Evolutionary conservation across 1,140 invertebrate species (phyloP).

Genomic region (Spodoptera litura): DNA sequence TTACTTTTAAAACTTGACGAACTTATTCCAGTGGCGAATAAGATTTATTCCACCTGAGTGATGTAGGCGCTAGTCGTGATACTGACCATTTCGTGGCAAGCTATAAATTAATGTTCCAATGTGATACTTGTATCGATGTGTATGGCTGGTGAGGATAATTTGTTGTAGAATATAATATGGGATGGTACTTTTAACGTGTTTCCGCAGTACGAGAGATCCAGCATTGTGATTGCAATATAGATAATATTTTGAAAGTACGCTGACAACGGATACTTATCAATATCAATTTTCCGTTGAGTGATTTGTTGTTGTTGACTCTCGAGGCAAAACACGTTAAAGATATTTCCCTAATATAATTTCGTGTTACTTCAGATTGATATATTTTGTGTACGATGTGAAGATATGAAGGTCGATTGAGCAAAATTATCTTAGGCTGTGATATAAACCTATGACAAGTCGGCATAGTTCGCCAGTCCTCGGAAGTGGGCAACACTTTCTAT

Average conservation of each 20-base stretch:
- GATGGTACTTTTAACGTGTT: no score
- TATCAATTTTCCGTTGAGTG: neutral
- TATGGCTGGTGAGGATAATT: neutral
- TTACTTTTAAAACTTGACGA: no score
- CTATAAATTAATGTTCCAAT: no score
- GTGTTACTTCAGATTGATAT: slow-evolving; percentile 29
- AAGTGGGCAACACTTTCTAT: neutral
- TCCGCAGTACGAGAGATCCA: no score
- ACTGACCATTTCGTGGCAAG: no score
- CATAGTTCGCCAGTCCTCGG: neutral
- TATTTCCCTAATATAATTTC: neutral
- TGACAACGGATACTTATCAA: neutral
- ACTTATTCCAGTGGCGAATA: no score
- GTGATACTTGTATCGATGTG: no score
- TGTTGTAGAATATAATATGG: neutral
- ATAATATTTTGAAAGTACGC: neutral
- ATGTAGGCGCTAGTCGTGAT: no score
- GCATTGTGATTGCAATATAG: neutral
- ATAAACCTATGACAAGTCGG: slow-evolving; percentile 26
- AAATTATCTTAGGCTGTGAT: slow-evolving; percentile 39
- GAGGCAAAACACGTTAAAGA: slow-evolving; percentile 12
- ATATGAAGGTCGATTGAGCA: slow-evolving; percentile 1
- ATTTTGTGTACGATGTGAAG: slow-evolving; percentile 27
- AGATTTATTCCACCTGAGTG: no score
- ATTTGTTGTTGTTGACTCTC: neutral